Conservation (phyloP, 2,888 invertebrate species). For the Cosmia pyralina region DNA sequence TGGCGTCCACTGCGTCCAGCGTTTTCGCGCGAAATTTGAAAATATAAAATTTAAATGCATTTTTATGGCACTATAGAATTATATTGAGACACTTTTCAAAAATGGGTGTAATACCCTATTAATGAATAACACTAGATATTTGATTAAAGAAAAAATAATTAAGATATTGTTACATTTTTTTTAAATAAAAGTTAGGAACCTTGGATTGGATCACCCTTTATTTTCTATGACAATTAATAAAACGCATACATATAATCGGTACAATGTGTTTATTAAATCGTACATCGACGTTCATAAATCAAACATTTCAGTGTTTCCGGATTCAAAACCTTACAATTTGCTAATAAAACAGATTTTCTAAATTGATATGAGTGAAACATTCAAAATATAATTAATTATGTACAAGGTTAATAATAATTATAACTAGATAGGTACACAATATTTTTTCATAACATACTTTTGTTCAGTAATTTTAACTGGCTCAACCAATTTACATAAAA, state of each 20-base stretch:
- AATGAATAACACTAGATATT: no score
- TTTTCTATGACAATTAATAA: constrained; percentile 38
- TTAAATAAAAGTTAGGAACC: no score
- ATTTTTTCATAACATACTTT: constrained; percentile 72
- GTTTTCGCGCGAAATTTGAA: no score
- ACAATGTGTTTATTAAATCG: constrained; percentile 88
- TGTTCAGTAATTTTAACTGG: constrained; percentile 72
- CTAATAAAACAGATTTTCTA: constrained; percentile 87
- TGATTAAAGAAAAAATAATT: no score
- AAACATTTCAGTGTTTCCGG: constrained; percentile 84
- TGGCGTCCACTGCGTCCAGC: no score
- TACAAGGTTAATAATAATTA: constrained; percentile 83
- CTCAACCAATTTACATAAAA: constrained; percentile 77
- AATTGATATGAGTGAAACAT: constrained; percentile 89
- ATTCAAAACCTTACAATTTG: constrained; percentile 85
- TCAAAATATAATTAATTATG: constrained; percentile 86
- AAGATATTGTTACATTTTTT: no score
- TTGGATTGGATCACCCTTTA: no score
- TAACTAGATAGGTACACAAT: constrained; percentile 80
- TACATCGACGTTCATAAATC: constrained; percentile 87
- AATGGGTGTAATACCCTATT: no score
- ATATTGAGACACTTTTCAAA: no score
- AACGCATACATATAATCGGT: constrained; percentile 65
- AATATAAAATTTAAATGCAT: no score
- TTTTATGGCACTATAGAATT: no score